Evolutionary conservation across 1,140 invertebrate species (phyloP).

Genomic region (Halyomorpha halys): DNA sequence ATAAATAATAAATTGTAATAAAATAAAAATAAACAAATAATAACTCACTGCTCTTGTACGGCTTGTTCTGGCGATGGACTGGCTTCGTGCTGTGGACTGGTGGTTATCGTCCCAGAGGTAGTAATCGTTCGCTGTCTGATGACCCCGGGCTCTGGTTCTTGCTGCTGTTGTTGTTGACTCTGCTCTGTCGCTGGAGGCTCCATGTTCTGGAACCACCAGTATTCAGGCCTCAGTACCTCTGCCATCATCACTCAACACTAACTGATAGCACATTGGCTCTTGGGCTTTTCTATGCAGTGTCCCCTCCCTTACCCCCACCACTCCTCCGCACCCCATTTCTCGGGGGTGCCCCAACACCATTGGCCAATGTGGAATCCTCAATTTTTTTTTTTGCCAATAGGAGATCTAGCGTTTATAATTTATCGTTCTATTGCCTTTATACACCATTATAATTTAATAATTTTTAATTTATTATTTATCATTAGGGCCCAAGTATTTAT

Average conservation of each 20-base stretch:
- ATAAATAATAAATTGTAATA: too few species aligned
- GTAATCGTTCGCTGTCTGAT: slow-evolving; percentile 28
- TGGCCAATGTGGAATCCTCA: neutral
- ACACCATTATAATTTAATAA: too few species aligned
- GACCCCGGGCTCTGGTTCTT: slow-evolving; percentile 23
- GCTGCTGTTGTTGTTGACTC: neutral
- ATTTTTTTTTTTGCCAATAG: too few species aligned
- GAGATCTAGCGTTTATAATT: too few species aligned
- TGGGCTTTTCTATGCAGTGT: neutral
- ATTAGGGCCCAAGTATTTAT: too few species aligned
- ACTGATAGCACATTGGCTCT: neutral
- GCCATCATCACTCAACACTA: neutral
- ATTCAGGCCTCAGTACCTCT: neutral
- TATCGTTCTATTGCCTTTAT: too few species aligned
- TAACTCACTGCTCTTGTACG: slow-evolving; percentile 20
- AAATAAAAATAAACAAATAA: neutral
- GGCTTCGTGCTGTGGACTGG: slow-evolving; percentile 22
- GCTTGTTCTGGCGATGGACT: slow-evolving; percentile 14
- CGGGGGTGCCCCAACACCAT: neutral
- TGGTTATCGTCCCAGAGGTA: slow-evolving; percentile 31
- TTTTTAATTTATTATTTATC: too few species aligned
- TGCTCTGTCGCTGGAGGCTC: neutral
- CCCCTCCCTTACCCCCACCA: slow-evolving; percentile 2
- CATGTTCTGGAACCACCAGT: slow-evolving; percentile 13
- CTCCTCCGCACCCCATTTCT: neutral